Base-by-base conservation (phyloP, 1,140 invertebrate genomes). In the Streblospio benedicti region DNA sequence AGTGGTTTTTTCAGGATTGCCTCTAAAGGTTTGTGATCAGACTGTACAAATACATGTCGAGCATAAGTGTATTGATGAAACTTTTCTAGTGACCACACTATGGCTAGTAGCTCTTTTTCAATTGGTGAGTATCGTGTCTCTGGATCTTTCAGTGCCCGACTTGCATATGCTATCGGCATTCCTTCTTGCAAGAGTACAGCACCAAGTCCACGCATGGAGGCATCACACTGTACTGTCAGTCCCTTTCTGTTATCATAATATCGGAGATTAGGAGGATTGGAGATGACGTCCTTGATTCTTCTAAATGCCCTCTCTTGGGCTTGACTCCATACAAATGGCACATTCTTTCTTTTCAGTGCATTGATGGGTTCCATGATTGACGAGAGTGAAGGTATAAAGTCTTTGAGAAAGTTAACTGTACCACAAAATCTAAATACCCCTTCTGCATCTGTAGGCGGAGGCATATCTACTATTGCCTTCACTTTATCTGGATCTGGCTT, bases 11-110 rank as follows among this genome's bases (percentile, higher is more conserved):
- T 68, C n/a, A 73, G 68, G 50, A 81, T 79, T 27, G 50, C 56
- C 25, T 75, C 70, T 0, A 78, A 62, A 28, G 73, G 75, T 50
- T 75, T 71, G 57, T 76, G 73, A 52, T 77, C 71, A 0, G 63
- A 72, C 23, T 74, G 49, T n/a, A 65, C n/a, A n/a, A n/a, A n/a
- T 2, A 64, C 45, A 9, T 27, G 23, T 66, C 2, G 50, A 30
- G 72, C 76, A 67, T 76, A 76, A 9, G 75, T 63, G 60, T 70
- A 77, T 20, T 71, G 43, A 57, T 74, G 71, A 67, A 79, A 80
- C 31, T 69, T 59, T 53, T 76, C 69, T 4, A 71, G 66, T 4
- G 70, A 71, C 60, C 78, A 82, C 3, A 81, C 68, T 38, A 81
- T 77, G 2, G 79, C 76, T 2, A 81, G 65, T 4, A 77, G 69